These are phyloP conservation scores for Dromas ardeola DNA, from an alignment of 2,113 vertebrate species.

Conservation along the genomic window DNA sequence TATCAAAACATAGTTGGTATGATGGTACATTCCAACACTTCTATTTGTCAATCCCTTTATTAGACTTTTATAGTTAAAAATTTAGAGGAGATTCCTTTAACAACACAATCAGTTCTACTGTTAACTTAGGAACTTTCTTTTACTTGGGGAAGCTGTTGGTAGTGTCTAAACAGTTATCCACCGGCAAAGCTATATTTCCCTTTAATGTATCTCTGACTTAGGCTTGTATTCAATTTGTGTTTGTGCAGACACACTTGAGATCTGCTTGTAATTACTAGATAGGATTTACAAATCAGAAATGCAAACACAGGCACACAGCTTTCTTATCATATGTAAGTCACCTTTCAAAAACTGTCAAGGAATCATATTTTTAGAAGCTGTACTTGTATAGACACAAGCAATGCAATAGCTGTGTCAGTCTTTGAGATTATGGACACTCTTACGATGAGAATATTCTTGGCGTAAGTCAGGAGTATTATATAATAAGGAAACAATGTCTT, in stretches of 20 bases:
- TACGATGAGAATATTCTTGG: conserved; percentile 49
- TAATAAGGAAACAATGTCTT: conserved; percentile 73
- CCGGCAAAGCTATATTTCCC: not conserved
- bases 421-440: conserved; percentile 46
- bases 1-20: not conserved
- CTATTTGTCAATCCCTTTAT: not conserved
- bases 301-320: not conserved
- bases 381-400: conserved; percentile 50
- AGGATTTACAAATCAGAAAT: conserved; percentile 45
- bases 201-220: conserved; percentile 8
- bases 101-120: not conserved
- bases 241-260: conserved; percentile 33
- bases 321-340: conserved; percentile 26
- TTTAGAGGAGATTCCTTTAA: not conserved
- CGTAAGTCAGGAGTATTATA: conserved; percentile 52
- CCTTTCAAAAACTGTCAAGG: conserved; percentile 65
- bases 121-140: not conserved
- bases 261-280: conserved; percentile 62
- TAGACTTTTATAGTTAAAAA: not conserved
- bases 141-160: not conserved
- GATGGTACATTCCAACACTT: not conserved
- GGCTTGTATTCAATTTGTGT: conserved; percentile 20
- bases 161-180: not conserved
- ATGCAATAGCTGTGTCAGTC: conserved; percentile 36
- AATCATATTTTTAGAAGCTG: conserved; percentile 64